Evolutionary conservation across 2,888 invertebrate species (phyloP), one percentile per base, ranked within the genome.

Genomic region (Heliconius cydno): DNA sequence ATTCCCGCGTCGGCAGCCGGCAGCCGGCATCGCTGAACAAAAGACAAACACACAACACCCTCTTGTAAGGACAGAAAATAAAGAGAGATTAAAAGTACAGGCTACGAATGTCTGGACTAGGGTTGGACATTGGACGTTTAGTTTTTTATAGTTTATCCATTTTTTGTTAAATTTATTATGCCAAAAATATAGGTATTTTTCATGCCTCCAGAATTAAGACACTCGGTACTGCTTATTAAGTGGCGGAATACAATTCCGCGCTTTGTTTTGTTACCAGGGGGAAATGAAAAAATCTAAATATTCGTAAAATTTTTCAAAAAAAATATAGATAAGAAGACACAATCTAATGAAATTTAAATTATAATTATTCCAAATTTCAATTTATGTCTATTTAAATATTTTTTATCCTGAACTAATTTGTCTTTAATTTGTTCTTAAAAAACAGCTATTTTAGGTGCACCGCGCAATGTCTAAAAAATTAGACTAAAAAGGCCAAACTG

Each of bases 61-160:
- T 87, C 88, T 86, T 86, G 88, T 86, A 86, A 86, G 85, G 87
- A 89, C 88, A 87, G 88, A 88, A 92, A 92, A 91, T 91, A 91
- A 90, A 89, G 90, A 90, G 87, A 90, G 91, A 93, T 93, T 93
- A 93, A 92, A 93, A 92, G 90, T 90, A 90, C 91, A 88, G 88
- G 87, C 88, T 84, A 85, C 82, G 86, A 84, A 82, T 78, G 85
- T 83, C 80, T 80, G 71, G 52, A 46, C 15, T 84, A 93, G 91
- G 92, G 93, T 71, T 92, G 60, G 60, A n/a, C n/a, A 60, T n/a
- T 28, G 13, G 4, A 65, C 15, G 25, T 65, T 65, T 28, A 15
- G 2, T 65, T 2, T 22, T 22, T 25, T 65, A 63, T 15, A 28
- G 15, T 28, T 65, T 65, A 15, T 0, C 1, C 1, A 28, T 28